These are phyloP conservation scores for Sebastes umbrosus DNA, from an alignment of 2,797 vertebrate species.

Conservation along the genomic window DNA sequence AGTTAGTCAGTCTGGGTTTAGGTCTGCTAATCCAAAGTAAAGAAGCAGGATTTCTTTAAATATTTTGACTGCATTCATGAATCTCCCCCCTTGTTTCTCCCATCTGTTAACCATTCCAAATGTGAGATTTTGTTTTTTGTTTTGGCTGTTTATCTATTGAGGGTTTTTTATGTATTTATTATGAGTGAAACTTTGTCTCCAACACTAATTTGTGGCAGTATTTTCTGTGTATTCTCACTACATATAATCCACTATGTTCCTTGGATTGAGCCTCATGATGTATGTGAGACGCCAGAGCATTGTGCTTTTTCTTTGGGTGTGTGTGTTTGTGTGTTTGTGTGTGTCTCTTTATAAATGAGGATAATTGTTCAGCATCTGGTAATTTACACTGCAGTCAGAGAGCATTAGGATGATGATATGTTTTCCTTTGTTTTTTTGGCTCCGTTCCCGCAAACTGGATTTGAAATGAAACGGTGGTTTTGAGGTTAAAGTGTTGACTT, in stretches of 20 bases:
- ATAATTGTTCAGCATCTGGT: constrained; percentile 58
- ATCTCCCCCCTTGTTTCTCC: not conserved
- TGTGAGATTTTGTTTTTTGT: not conserved
- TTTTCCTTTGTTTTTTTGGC: constrained; percentile 32
- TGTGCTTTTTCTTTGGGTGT: not conserved
- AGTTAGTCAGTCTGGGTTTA: no score
- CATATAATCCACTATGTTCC: not conserved
- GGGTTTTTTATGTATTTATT: not conserved
- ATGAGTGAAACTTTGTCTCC: constrained; percentile 2
- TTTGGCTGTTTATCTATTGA: not conserved
- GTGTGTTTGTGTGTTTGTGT: not conserved
- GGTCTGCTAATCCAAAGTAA: not conserved
- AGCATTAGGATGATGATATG: constrained; percentile 39
- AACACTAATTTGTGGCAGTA: not conserved
- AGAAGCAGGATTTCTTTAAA: not conserved
- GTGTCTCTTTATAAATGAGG: constrained; percentile 18
- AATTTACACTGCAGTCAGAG: constrained; percentile 42
- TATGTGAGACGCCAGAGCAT: not conserved
- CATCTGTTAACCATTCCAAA: not conserved
- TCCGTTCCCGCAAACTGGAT: constrained; percentile 17
- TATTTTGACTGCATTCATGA: not conserved
- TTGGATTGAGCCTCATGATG: not conserved
- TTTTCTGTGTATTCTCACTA: not conserved
- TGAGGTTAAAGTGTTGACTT: constrained; percentile 25
- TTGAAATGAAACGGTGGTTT: not conserved